Conservation (phyloP, 1,140 invertebrate species). For the Drepana arcuata region DNA sequence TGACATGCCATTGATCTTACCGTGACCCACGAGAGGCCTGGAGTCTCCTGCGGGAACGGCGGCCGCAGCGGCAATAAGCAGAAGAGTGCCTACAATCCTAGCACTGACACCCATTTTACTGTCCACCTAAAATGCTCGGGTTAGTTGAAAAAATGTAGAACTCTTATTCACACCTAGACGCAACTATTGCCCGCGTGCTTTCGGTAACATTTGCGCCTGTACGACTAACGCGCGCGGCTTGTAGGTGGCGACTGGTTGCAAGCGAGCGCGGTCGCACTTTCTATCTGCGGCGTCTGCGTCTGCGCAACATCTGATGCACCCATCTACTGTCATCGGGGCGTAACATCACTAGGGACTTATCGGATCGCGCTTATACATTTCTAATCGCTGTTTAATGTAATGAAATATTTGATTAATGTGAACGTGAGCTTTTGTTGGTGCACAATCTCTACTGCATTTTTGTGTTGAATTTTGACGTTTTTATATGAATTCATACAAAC, state of each 20-base stretch:
- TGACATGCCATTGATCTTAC: no score
- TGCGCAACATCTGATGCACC: conserved; percentile 28
- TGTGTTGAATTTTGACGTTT: background rate
- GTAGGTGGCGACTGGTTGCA: conserved; percentile 49
- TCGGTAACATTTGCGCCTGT: conserved; percentile 58
- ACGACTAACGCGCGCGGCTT: conserved; percentile 25
- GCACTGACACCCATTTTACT: conserved; percentile 58
- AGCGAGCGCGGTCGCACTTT: conserved; percentile 41
- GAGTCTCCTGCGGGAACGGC: conserved; percentile 43
- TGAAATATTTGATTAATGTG: background rate
- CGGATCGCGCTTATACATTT: conserved; percentile 8
- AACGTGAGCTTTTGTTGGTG: no score
- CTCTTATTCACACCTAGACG: conserved; percentile 30
- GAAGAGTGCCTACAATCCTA: conserved; percentile 43
- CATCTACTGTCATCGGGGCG: conserved; percentile 1
- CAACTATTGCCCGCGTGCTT: conserved; percentile 58
- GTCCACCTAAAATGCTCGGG: conserved; percentile 12
- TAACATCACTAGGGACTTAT: background rate
- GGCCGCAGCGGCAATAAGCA: conserved; percentile 38
- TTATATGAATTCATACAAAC: background rate
- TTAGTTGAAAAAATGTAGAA: conserved; percentile 8
- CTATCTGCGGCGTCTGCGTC: conserved; percentile 51
- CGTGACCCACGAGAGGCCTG: conserved; percentile 29
- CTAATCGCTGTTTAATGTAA: background rate
- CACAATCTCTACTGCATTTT: background rate